These are phyloP conservation scores for Drosophila sturtevanti DNA, from an alignment of 1,140 invertebrate species.

Conservation along the genomic window DNA sequence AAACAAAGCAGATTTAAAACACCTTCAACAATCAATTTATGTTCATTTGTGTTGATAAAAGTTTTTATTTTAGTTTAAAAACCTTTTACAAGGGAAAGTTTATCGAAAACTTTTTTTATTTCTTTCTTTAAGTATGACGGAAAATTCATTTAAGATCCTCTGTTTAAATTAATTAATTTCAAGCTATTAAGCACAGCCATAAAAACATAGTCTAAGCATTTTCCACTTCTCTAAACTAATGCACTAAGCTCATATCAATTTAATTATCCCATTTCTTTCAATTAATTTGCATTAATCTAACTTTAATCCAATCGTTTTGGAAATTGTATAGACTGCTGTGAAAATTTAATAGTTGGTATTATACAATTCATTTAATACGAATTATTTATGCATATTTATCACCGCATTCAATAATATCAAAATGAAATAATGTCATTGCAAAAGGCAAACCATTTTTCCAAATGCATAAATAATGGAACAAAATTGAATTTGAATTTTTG, in stretches of 20 bases:
- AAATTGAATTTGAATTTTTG: conserved; percentile 24
- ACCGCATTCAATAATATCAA: background rate
- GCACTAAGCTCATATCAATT: background rate
- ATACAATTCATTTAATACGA: conserved; percentile 3
- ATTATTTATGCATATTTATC: conserved; percentile 44
- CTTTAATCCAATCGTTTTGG: background rate
- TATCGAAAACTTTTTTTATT: too few relatives aligned
- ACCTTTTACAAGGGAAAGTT: too few relatives aligned
- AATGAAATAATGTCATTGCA: background rate
- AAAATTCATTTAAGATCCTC: too few relatives aligned
- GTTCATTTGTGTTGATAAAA: too few relatives aligned
- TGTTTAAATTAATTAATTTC: too few relatives aligned
- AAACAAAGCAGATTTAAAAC: too few relatives aligned
- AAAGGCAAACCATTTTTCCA: background rate
- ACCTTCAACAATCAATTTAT: too few relatives aligned
- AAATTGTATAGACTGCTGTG: background rate
- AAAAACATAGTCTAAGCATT: too few relatives aligned
- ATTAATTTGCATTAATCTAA: background rate
- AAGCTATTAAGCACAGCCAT: too few relatives aligned
- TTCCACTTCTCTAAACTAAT: too few relatives aligned
- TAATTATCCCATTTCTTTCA: background rate
- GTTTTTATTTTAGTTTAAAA: too few relatives aligned
- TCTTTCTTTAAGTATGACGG: too few relatives aligned
- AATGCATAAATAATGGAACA: conserved; percentile 34
- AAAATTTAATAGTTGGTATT: background rate